Base-by-base conservation (phyloP, 2,888 invertebrate genomes). In the Drosophila lutescens region DNA sequence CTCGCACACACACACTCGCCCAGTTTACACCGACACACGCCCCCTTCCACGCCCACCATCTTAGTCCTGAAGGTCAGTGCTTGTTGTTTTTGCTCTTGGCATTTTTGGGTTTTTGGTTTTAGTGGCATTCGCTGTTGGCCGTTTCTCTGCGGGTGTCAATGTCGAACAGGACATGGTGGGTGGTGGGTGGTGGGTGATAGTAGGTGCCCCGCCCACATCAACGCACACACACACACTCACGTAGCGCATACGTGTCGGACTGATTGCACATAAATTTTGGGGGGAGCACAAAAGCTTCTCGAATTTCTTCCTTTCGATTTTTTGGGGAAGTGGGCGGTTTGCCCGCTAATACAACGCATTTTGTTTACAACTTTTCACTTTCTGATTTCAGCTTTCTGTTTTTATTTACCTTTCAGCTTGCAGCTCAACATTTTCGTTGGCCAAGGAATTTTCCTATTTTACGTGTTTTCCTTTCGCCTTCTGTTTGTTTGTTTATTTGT, bases 361-460 rank as follows among this genome's bases (percentile, higher is more conserved):
- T 85, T 79, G 77, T 79, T 76, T 79, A 75, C 86, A 88, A 88
- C 84, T 85, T 85, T 85, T 85, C 84, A 86, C 84, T 88, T 88
- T 86, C 72, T 80, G 81, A 80, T 88, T 85, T 83, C 55, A 63
- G 47, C 65, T 59, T 66, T 69, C 49, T 44, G 47, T 32, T 68
- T 76, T 77, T 84, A 72, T 84, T 84, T 84, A 72, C 61, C 62
- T 86, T 88, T 83, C 67, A 77, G 81, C 80, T 86, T 77, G 55
- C 50, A 54, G 50, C 70, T 43, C 32, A 50, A 49, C 49, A 68
- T 68, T 67, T 57, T 43, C 15, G 40, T 32, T 54, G 36, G 17
- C 26, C 30, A 23, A 58, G 15, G 20, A 41, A 56, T 43, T 43
- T 47, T 56, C 43, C 56, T 67, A 68, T 68, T 66, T 56, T 30